Evolutionary conservation across 2,797 vertebrate genomes (phyloP).

Genomic region (Macroramphosus scolopax): DNA sequence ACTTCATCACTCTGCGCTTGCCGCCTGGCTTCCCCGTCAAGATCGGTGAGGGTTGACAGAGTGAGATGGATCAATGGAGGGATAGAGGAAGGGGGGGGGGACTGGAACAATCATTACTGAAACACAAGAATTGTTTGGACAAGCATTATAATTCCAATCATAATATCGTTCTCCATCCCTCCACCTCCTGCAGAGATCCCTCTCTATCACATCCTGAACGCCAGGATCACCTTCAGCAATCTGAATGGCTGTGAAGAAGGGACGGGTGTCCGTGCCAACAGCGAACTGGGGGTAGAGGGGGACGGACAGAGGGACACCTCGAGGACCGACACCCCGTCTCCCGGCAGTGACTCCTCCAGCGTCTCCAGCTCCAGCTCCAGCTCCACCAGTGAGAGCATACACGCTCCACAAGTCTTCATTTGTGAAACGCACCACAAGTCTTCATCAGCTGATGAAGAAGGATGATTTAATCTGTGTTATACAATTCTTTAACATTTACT

Average conservation of each 20-base stretch:
- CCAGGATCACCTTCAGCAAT: constrained; percentile 97
- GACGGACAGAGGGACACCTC: constrained; percentile 75
- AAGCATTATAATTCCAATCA: too few relatives aligned
- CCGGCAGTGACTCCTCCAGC: constrained; percentile 93
- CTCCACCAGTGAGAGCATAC: constrained; percentile 83
- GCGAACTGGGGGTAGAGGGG: constrained; percentile 52
- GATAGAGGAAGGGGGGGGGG: constrained; percentile 4
- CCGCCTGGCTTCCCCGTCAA: constrained; percentile 95
- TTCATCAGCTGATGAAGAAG: too few relatives aligned
- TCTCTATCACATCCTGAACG: constrained; percentile 96
- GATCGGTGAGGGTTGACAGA: constrained; percentile 82
- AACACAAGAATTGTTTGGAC: too few relatives aligned
- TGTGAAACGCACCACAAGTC: too few relatives aligned
- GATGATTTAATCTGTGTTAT: too few relatives aligned
- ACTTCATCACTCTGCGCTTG: constrained; percentile 94
- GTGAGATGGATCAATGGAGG: constrained; percentile 12
- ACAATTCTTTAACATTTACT: too few relatives aligned
- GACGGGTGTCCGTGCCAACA: constrained; percentile 48
- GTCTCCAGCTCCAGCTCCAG: constrained; percentile 97
- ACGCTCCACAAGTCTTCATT: too few relatives aligned
- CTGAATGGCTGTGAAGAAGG: constrained; percentile 94
- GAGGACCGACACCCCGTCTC: constrained; percentile 87
- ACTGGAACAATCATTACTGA: too few relatives aligned
- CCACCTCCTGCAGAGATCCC: constrained; percentile 87
- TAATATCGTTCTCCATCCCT: too few relatives aligned